phyloP scores from a whole-genome alignment of 1,140 invertebrate genomes.

The Orchesella cincta region DNA sequence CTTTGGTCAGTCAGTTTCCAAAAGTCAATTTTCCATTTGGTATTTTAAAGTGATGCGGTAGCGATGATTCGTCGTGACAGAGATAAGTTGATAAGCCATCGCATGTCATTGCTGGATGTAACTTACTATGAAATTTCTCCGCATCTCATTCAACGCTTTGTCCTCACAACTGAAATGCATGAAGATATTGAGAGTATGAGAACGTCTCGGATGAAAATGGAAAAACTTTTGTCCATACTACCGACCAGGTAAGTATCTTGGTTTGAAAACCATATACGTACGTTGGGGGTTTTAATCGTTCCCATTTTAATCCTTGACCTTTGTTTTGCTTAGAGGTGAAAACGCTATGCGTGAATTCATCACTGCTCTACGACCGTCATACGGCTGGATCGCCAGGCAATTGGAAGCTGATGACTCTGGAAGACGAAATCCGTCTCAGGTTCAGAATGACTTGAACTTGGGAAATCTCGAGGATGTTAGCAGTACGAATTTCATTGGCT shows the following conservation, averaged over 20 bases:
- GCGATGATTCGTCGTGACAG: too few relatives aligned
- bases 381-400: constrained; percentile 35
- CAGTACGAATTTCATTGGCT: too few relatives aligned
- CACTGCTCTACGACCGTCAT: constrained; percentile 36
- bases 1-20: too few relatives aligned
- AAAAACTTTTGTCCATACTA: constrained; percentile 34
- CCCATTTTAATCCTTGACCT: background rate
- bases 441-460: too few relatives aligned
- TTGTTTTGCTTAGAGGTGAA: constrained; percentile 29
- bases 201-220: constrained; percentile 39
- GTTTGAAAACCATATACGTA: background rate
- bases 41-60: too few relatives aligned
- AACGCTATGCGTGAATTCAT: constrained; percentile 37
- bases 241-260: constrained; percentile 34
- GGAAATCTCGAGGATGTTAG: too few relatives aligned
- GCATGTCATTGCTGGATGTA: constrained; percentile 40
- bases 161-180: constrained; percentile 40
- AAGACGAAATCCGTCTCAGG: too few relatives aligned
- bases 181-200: constrained; percentile 36
- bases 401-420: constrained; percentile 16
- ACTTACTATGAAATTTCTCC: constrained; percentile 1
- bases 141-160: constrained; percentile 38
- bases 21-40: too few relatives aligned
- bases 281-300: background rate
- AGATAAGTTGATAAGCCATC: too few relatives aligned